phyloP scores from a whole-genome alignment of 1,140 invertebrate species.

The Eupeodes corollae region DNA sequence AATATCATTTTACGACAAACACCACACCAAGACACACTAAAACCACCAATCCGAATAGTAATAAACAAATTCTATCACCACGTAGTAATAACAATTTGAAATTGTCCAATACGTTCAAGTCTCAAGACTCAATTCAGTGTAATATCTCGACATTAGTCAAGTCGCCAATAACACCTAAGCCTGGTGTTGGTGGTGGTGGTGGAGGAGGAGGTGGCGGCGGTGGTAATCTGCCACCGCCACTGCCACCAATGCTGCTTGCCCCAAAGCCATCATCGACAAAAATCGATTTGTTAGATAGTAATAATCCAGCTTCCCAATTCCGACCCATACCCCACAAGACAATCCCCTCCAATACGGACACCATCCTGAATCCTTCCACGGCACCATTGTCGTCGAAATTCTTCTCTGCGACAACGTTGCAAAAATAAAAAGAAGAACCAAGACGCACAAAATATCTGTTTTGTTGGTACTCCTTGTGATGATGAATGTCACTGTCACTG shows the following conservation, averaged over 20 bases:
- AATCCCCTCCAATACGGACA: constrained; percentile 11
- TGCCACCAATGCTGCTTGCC: constrained; percentile 29
- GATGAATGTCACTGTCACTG: too few relatives aligned
- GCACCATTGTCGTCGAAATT: constrained; percentile 34
- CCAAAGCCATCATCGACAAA: constrained; percentile 11
- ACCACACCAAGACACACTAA: constrained; percentile 36
- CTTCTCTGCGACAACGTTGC: constrained; percentile 33
- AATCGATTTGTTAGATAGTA: constrained; percentile 25
- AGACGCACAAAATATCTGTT: not conserved
- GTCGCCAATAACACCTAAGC: constrained; percentile 16
- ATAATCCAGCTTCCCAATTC: constrained; percentile 35
- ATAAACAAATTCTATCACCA: constrained; percentile 32
- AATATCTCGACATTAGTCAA: constrained; percentile 36
- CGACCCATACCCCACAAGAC: constrained; percentile 37
- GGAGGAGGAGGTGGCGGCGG: too few relatives aligned
- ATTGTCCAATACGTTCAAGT: constrained; percentile 36
- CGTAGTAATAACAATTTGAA: constrained; percentile 30
- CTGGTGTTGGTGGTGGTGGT: too few relatives aligned
- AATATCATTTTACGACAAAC: constrained; percentile 39
- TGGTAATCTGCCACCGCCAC: constrained; percentile 34
- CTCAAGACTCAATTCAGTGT: constrained; percentile 36
- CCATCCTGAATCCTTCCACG: constrained; percentile 27
- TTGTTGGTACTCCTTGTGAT: not conserved
- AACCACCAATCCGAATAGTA: constrained; percentile 16
- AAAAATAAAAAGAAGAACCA: constrained; percentile 23